A percentile compares a stretch with the other conserved stretches of the same genome.
phyloP scores from a whole-genome alignment of 2,797 vertebrate genomes.

The Phoxinus dragarum region DNA sequence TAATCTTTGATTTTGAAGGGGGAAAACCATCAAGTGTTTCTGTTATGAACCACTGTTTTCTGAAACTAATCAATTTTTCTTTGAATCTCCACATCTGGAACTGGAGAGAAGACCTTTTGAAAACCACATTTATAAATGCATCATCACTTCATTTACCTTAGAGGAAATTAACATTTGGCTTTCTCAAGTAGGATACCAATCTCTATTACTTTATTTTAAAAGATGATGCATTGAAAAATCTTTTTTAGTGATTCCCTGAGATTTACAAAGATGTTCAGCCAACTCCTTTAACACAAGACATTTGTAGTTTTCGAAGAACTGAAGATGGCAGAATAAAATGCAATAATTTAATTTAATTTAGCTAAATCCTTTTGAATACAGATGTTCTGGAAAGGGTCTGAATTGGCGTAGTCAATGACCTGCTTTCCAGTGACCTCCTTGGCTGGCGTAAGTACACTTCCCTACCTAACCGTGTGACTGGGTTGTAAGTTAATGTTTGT shows the following conservation, averaged over 20 bases:
- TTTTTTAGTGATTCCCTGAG: background rate
- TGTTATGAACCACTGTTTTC: background rate
- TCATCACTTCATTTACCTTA: conserved; percentile 23
- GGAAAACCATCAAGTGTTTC: background rate
- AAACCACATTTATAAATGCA: conserved; percentile 43
- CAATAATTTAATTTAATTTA: background rate
- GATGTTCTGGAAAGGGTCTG: background rate
- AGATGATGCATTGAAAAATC: background rate
- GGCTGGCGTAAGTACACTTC: conserved; percentile 33
- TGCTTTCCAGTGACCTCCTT: conserved; percentile 41
- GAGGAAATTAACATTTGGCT: background rate
- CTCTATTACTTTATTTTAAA: background rate
- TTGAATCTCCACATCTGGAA: conserved; percentile 35
- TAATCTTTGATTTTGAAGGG: background rate
- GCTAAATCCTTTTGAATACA: conserved; percentile 4
- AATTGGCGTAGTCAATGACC: background rate
- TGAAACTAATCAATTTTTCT: conserved; percentile 3
- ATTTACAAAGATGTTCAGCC: conserved; percentile 5
- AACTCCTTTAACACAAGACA: background rate
- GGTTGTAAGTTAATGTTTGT: conserved; percentile 84
- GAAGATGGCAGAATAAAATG: background rate
- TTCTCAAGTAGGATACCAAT: conserved; percentile 17
- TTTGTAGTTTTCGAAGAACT: background rate
- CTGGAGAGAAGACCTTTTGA: conserved; percentile 28
- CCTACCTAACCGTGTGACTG: conserved; percentile 48